phyloP scores from a whole-genome alignment of 1,140 invertebrate genomes.

The Phymastichus coffea region DNA sequence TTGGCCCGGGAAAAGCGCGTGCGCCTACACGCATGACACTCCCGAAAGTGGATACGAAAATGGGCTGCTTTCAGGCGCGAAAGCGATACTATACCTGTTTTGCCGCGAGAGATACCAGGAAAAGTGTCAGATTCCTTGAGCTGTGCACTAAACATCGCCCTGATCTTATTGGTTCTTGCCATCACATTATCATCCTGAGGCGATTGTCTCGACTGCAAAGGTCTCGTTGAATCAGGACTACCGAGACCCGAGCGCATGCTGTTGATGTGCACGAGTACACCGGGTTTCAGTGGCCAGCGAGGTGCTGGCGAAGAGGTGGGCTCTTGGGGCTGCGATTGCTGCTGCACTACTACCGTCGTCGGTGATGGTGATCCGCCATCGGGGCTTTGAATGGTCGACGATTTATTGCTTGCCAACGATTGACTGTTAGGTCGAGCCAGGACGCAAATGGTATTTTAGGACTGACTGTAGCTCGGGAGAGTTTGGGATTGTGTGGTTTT shows the following conservation, averaged over 20 bases:
- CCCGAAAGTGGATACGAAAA: not conserved
- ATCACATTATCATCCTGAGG: constrained; percentile 50
- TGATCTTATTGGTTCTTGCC: constrained; percentile 51
- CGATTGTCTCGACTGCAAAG: constrained; percentile 6
- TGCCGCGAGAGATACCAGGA: constrained; percentile 52
- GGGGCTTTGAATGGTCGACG: constrained; percentile 39
- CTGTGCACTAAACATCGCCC: constrained; percentile 50
- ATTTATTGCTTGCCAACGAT: no score
- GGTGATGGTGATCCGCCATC: constrained; percentile 52
- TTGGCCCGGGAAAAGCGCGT: no score
- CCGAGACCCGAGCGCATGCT: constrained; percentile 56
- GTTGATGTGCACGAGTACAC: constrained; percentile 81
- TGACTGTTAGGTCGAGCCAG: no score
- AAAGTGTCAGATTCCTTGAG: constrained; percentile 49
- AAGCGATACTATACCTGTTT: constrained; percentile 56
- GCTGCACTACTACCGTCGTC: constrained; percentile 17
- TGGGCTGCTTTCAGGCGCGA: no score
- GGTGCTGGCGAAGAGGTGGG: constrained; percentile 64
- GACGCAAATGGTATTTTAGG: no score
- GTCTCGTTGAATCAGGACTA: constrained; percentile 3
- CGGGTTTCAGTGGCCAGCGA: constrained; percentile 85
- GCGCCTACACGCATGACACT: no score
- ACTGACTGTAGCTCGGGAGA: no score
- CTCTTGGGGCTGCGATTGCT: constrained; percentile 35
- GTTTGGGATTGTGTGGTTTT: no score